phyloP scores from a whole-genome alignment of 2,888 invertebrate species.

The Zaprionus obscuricornis region DNA sequence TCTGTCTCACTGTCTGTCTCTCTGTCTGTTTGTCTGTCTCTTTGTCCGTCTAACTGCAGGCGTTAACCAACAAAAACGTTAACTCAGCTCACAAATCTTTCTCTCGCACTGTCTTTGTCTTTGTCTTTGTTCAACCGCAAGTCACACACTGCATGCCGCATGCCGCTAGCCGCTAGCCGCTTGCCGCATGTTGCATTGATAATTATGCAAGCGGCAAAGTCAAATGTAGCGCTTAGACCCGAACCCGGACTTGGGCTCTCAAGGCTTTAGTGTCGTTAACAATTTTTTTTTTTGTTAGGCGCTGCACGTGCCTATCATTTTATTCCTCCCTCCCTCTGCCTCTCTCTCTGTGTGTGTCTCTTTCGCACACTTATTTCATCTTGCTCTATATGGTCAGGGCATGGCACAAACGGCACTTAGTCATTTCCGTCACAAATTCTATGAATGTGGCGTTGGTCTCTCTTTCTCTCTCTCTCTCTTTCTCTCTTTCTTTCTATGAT shows the following conservation, averaged over 20 bases:
- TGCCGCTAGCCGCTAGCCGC: too few species aligned
- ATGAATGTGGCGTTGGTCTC: conserved; percentile 50
- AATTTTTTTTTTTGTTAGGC: conserved; percentile 26
- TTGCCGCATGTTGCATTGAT: conserved; percentile 65
- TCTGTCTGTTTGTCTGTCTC: too few species aligned
- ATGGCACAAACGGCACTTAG: conserved; percentile 70
- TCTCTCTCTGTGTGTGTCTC: not conserved
- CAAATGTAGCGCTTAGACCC: conserved; percentile 42
- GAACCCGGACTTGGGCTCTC: not conserved
- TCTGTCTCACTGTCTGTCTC: too few species aligned
- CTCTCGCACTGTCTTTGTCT: conserved; percentile 28
- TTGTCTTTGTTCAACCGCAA: conserved; percentile 37
- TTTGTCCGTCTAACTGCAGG: conserved; percentile 33
- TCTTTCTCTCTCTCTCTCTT: not conserved
- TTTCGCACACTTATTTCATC: not conserved
- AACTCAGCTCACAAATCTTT: conserved; percentile 46
- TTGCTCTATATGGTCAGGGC: conserved; percentile 32
- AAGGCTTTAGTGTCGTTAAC: not conserved
- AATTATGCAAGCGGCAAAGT: conserved; percentile 68
- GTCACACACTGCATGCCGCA: too few species aligned
- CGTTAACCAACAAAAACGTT: conserved; percentile 47
- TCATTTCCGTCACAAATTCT: conserved; percentile 77
- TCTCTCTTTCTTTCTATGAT: conserved; percentile 2
- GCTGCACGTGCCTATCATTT: conserved; percentile 48
- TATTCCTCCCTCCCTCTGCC: not conserved